A percentile compares a stretch with the other conserved stretches of the same genome.
These are phyloP conservation scores for Dromius quadrimaculatus DNA, from an alignment of 2,888 invertebrate genomes.

Conservation along the genomic window DNA sequence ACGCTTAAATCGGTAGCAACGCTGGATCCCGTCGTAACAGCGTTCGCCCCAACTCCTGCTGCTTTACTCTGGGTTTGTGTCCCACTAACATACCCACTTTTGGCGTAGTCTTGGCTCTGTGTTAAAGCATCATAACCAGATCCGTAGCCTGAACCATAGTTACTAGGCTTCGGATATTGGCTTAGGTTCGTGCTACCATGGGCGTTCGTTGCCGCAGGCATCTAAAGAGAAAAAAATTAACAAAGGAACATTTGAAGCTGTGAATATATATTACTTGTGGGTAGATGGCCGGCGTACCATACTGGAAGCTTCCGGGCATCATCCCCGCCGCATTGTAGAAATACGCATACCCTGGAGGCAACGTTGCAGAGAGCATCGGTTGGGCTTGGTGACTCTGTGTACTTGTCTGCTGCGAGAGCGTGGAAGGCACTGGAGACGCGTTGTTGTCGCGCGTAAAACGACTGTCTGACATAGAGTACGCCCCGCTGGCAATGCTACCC, in stretches of 20 bases:
- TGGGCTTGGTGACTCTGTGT: constrained; percentile 72
- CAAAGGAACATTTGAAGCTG: too few relatives aligned
- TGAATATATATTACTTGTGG: constrained; percentile 70
- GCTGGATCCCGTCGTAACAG: constrained; percentile 62
- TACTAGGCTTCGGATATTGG: constrained; percentile 76
- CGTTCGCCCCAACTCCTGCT: constrained; percentile 64
- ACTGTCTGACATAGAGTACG: constrained; percentile 79
- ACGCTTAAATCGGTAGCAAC: constrained; percentile 82
- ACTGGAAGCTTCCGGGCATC: constrained; percentile 78
- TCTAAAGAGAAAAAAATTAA: constrained; percentile 68
- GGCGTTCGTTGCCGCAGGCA: constrained; percentile 80
- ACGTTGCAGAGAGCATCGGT: constrained; percentile 72
- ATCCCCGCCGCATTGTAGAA: constrained; percentile 79
- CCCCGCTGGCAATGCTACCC: constrained; percentile 75
- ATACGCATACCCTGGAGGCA: constrained; percentile 82
- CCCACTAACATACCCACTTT: constrained; percentile 69
- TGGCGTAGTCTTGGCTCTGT: constrained; percentile 68
- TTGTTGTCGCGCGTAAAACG: constrained; percentile 82
- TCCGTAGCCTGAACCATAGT: constrained; percentile 72
- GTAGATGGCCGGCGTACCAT: constrained; percentile 77
- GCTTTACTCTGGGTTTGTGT: constrained; percentile 67
- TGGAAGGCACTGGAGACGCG: constrained; percentile 83
- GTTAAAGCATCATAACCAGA: constrained; percentile 73
- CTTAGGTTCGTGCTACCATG: constrained; percentile 77
- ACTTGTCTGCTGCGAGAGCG: constrained; percentile 76